phyloP scores from a whole-genome alignment of 2,113 vertebrate genomes.

The Hypomesus transpacificus region DNA sequence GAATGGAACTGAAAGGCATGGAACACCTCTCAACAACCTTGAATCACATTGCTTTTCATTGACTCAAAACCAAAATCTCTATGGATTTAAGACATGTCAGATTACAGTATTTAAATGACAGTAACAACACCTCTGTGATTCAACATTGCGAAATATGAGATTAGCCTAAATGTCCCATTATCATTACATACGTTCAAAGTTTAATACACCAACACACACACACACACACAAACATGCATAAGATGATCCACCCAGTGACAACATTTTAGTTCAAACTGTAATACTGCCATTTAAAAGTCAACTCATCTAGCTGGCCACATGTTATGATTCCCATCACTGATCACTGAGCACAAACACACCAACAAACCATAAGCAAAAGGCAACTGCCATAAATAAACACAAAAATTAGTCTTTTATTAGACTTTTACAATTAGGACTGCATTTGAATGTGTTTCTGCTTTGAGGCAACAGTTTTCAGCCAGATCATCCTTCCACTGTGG shows the following conservation, averaged over 20 bases:
- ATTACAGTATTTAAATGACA: neutral
- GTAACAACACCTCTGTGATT: neutral
- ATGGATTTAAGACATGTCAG: neutral
- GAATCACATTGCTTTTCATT: conserved; percentile 18
- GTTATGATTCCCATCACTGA: conserved; percentile 12
- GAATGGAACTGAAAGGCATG: conserved; percentile 17
- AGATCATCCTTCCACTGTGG: conserved; percentile 71
- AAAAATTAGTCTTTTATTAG: conserved; percentile 75
- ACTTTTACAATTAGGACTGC: conserved; percentile 77
- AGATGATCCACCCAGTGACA: too few relatives aligned
- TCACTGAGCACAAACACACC: conserved; percentile 24
- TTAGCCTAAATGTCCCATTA: too few relatives aligned
- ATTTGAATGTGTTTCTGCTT: conserved; percentile 85
- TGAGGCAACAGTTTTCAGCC: conserved; percentile 82
- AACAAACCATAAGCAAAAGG: conserved; percentile 59
- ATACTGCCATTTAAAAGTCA: neutral
- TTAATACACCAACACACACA: neutral
- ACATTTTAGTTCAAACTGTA: too few relatives aligned
- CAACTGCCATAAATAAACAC: conserved; percentile 65
- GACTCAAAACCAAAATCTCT: neutral
- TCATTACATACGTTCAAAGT: neutral
- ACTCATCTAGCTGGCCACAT: neutral
- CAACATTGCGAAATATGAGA: neutral
- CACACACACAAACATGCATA: conserved; percentile 13
- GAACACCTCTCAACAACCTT: too few relatives aligned